Evolutionary conservation across 2,113 vertebrate genomes (phyloP).

Genomic region (Pituophis catenifer): DNA sequence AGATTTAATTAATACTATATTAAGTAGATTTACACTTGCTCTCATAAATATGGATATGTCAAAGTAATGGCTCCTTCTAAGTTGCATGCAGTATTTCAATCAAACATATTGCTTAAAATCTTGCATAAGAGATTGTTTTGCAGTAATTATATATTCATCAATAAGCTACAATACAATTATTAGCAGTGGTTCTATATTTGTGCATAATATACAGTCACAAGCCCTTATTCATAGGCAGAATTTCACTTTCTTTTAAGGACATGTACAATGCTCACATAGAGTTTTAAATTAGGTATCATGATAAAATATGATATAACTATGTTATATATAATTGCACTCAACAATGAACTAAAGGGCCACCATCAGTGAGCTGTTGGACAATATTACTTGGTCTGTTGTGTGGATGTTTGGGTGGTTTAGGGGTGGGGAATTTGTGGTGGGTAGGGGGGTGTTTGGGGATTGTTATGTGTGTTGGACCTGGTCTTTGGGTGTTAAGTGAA

Average conservation of each 20-base stretch:
- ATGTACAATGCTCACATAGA: neutral
- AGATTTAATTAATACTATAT: neutral
- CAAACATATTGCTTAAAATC: neutral
- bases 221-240: neutral
- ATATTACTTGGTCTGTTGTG: too few species aligned
- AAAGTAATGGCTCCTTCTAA: neutral
- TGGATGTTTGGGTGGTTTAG: too few species aligned
- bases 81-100: neutral
- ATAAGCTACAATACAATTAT: too few species aligned
- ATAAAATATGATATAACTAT: neutral
- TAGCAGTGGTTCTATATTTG: neutral
- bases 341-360: too few species aligned
- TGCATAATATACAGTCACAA: neutral
- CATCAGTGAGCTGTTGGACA: too few species aligned
- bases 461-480: too few species aligned
- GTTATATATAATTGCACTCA: neutral
- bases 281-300: neutral
- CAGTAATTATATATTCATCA: neutral
- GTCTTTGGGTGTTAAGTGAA: too few species aligned
- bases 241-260: neutral
- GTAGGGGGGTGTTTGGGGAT: too few species aligned
- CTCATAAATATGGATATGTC: neutral
- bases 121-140: neutral
- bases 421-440: too few species aligned
- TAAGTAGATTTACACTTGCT: neutral